A percentile compares a stretch with the other conserved stretches of the same genome.
These are phyloP conservation scores for Nomada ferruginata DNA, from an alignment of 2,888 invertebrate genomes.

Conservation along the genomic window DNA sequence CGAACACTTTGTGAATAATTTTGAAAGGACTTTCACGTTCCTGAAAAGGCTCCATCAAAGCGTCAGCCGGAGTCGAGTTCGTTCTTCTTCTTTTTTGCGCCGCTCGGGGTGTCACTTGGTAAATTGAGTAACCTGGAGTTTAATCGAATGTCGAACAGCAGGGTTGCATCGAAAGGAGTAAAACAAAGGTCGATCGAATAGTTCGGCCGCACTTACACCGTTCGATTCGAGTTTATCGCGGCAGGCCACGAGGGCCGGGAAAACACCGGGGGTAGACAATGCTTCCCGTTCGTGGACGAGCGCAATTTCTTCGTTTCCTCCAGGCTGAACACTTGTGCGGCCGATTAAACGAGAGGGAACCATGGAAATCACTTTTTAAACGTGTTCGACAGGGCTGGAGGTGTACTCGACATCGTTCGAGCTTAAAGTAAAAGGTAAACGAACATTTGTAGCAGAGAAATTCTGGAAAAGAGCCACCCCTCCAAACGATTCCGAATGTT, in stretches of 20 bases:
- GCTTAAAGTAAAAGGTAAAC: too few species aligned
- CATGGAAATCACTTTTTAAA: background rate
- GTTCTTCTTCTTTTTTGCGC: too few species aligned
- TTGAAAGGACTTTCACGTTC: background rate
- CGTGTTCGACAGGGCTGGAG: background rate
- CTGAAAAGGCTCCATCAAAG: background rate
- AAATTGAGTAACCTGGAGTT: constrained; percentile 58
- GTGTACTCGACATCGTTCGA: background rate
- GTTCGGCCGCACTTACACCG: constrained; percentile 14
- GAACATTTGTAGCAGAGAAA: too few species aligned
- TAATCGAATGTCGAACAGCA: constrained; percentile 53
- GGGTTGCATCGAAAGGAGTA: constrained; percentile 37
- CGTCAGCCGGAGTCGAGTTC: background rate
- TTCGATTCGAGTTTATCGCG: constrained; percentile 50
- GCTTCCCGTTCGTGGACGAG: background rate
- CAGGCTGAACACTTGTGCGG: background rate
- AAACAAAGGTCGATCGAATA: constrained; percentile 48
- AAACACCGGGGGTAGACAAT: background rate
- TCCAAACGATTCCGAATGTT: too few species aligned
- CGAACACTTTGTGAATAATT: background rate
- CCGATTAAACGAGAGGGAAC: background rate
- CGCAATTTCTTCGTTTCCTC: background rate
- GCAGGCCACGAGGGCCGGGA: constrained; percentile 5
- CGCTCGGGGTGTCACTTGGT: constrained; percentile 6
- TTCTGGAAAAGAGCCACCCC: too few species aligned